phyloP scores from a whole-genome alignment of 2,888 invertebrate species.

The Lysandra coridon region DNA sequence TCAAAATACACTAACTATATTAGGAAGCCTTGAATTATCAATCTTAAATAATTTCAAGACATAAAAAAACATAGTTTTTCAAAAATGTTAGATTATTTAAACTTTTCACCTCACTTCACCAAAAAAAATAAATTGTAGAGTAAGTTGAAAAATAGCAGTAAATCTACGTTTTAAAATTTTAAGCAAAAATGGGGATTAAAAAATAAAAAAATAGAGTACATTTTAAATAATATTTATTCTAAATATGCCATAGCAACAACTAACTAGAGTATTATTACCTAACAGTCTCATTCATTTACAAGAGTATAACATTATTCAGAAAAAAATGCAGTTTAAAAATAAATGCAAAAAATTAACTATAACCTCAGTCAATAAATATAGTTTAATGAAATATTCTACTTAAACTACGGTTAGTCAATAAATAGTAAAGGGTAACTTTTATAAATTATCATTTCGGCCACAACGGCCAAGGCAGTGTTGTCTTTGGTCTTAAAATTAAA shows the following conservation, averaged over 20 bases:
- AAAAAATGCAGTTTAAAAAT: constrained; percentile 69
- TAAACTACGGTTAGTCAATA: constrained; percentile 66
- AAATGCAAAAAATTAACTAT: constrained; percentile 57
- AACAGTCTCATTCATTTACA: constrained; percentile 79
- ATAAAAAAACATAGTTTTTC: too few relatives aligned
- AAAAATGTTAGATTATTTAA: too few relatives aligned
- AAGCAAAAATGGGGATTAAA: constrained; percentile 33
- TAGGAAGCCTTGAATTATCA: too few relatives aligned
- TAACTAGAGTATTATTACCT: constrained; percentile 76
- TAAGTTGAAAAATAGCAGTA: too few relatives aligned
- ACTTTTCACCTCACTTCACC: too few relatives aligned
- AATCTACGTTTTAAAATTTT: too few relatives aligned
- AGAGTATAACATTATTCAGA: constrained; percentile 71
- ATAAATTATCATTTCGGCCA: constrained; percentile 68
- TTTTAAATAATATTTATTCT: constrained; percentile 64
- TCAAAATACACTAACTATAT: too few relatives aligned
- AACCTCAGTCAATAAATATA: constrained; percentile 42
- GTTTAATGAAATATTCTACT: constrained; percentile 50
- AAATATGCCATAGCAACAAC: constrained; percentile 64
- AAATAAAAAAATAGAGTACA: constrained; percentile 45
- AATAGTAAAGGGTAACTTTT: constrained; percentile 77
- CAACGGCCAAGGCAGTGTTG: constrained; percentile 65
- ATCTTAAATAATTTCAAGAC: too few relatives aligned
- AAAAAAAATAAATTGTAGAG: too few relatives aligned
- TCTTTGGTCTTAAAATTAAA: constrained; percentile 74